Percentiles rank a stretch among this genome's conserved stretches.
Evolutionary conservation across 2,888 invertebrate species (phyloP).

Genomic region (Stenodera caucasica): DNA sequence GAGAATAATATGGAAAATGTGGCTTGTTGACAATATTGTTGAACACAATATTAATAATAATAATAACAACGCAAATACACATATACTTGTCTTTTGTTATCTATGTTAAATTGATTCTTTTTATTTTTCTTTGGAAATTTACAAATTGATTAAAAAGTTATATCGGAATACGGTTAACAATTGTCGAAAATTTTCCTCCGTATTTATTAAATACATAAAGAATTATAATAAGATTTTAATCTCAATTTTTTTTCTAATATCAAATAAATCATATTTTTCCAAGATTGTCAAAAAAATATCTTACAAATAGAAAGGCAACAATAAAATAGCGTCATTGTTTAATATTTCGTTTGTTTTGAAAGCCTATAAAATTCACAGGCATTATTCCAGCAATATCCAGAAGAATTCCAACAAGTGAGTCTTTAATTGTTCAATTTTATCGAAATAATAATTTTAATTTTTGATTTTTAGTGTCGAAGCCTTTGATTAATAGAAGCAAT

Average conservation of each 20-base stretch:
- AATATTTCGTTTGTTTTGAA: constrained; percentile 11
- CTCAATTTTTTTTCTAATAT: background rate
- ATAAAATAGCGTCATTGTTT: constrained; percentile 18
- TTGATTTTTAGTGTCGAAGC: constrained; percentile 18
- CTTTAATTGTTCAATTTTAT: no score
- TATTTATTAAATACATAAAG: background rate
- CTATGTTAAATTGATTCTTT: background rate
- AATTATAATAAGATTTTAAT: background rate
- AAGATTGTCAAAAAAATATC: constrained; percentile 20
- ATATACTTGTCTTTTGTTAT: background rate
- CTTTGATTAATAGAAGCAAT: no score
- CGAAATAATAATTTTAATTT: no score
- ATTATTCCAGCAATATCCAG: background rate
- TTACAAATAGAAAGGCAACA: constrained; percentile 8
- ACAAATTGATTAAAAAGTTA: background rate
- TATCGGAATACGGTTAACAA: background rate
- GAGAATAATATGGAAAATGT: constrained; percentile 12
- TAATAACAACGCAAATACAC: no score
- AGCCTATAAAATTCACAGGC: constrained; percentile 21
- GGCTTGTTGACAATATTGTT: constrained; percentile 27
- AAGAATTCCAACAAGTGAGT: constrained; percentile 7
- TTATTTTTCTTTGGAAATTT: constrained; percentile 2
- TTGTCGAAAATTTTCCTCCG: background rate
- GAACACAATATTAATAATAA: no score
- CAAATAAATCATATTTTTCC: constrained; percentile 22